Evolutionary conservation across 2,797 vertebrate genomes (phyloP), one percentile per base, ranked within the genome.

Genomic region (Bradypus variegatus): DNA sequence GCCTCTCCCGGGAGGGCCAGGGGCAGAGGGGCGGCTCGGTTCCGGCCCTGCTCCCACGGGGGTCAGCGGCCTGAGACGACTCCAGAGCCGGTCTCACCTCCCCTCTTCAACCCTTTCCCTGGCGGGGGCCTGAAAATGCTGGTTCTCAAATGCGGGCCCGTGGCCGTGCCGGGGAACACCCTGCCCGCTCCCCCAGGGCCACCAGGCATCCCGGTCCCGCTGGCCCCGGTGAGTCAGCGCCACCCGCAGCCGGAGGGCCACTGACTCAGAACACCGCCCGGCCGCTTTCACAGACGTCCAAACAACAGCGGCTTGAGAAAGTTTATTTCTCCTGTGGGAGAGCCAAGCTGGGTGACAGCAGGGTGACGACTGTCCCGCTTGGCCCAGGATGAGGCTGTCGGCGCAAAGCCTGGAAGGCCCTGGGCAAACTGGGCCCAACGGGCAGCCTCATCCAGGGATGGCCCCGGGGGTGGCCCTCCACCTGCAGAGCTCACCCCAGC

Each of bases 211-310:
- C 60, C 1, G 23, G 25, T 53, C 21, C 36, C 21, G 4, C 67
- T 1, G 25, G 45, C n/a, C 70, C 50, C 38, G 19, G 7, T 5
- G 73, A 94, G 76, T 94, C 91, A 90, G 86, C 73, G 27, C 4
- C 58, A 23, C 19, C 21, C 7, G 8, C 21, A 14, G 10, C 50
- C 14, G 5, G 50, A 14, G 50, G 14, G 50, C 50, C 50, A 50
- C 50, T 50, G 50, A 50, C 14, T 50, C 50, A 50, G 50, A 45
- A 12, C 50, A 11, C 50, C 14, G 9, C 50, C 14, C 11, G 50
- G 50, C 50, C 50, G 2, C 50, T 50, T 50, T 11, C 10, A 14
- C 14, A 14, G 50, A 50, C 50, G 50, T 14, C 50, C 50, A 50
- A 14, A 50, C 50, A 50, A 14, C 50, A 50, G 50, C 11, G 50